Evolutionary conservation across 2,113 vertebrate genomes (phyloP).

Genomic region (Lepus americanus): DNA sequence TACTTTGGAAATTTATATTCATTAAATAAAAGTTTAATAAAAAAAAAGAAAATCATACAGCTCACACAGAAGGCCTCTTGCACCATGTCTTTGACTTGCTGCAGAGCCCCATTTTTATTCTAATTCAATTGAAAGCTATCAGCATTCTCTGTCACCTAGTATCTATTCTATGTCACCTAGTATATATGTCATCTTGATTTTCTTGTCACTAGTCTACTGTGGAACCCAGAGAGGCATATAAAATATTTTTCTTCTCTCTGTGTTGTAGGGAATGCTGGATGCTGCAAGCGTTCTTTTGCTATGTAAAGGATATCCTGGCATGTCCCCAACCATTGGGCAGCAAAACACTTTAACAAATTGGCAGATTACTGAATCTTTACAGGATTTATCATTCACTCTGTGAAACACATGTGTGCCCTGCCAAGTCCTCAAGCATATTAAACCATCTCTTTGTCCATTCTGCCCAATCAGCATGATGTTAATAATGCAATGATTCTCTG

Average conservation of each 20-base stretch:
- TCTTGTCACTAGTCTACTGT: not conserved
- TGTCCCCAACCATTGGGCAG: not conserved
- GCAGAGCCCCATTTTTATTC: not conserved
- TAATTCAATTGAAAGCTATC: not conserved
- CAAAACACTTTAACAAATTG: slow-evolving; percentile 15
- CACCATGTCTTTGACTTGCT: not conserved
- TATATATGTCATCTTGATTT: not conserved
- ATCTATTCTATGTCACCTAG: not conserved
- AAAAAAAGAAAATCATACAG: too few relatives aligned
- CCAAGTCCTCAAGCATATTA: slow-evolving; percentile 3
- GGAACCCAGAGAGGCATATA: not conserved
- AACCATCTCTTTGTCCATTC: not conserved
- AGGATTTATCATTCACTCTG: slow-evolving; percentile 7
- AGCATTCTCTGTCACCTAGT: not conserved
- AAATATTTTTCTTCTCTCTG: not conserved
- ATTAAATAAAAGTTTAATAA: too few relatives aligned
- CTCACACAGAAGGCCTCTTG: not conserved
- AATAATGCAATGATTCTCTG: not conserved
- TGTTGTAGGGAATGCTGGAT: not conserved
- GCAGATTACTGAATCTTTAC: not conserved
- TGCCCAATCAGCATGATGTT: not conserved
- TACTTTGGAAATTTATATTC: too few relatives aligned
- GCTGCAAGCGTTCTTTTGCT: not conserved
- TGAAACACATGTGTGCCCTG: not conserved
- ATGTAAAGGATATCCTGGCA: not conserved